Base-by-base conservation (phyloP, 2,888 invertebrate genomes). In the Nebria salina region DNA sequence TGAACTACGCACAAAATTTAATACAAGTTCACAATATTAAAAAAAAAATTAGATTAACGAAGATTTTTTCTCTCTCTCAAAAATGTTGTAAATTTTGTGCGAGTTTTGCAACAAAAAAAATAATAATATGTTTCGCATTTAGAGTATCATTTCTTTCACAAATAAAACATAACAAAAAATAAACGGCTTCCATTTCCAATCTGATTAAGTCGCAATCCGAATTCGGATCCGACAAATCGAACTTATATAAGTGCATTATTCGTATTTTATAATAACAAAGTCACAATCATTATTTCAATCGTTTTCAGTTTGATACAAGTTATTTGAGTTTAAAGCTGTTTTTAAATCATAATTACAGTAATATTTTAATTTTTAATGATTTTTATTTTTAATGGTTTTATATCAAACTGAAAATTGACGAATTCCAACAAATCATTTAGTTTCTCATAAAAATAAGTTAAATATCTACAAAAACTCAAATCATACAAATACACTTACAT, bases 391-490 rank as follows among this genome's bases (percentile, higher is more conserved):
- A 20, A 20, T 20, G 20, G 20, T 20, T 20, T 20, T 20, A 20
- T 26, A 68, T 25, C 26, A 25, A 25, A 68, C 20, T 34, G 42
- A 73, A 73, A 11, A 73, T 54, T 54, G 54, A 54, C 8, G 13
- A 8, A 11, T 8, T 54, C 13, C 54, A 54, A 54, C 54, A 54
- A 54, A 54, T 54, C 13, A 54, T 54, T 54, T 54, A 54, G 54
- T 54, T 54, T 54, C 13, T 54, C 26, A 73, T 68, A 68, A 41
- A 34, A 41, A 73, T 13, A 41, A 41, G 42, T 41, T 41, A 73
- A 73, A 42, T 73, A 73, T 73, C 73, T 73, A 73, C 73, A 73
- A 72, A 20, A 73, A 73, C 54, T 54, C 54, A 54, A 41, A 73
- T 34, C 9, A 66, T 66, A 34, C 34, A 34, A 20, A 41, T 42